A percentile compares a stretch with the other conserved stretches of the same genome.
Conservation (phyloP, 2,113 vertebrate species). For the Pedetes capensis region DNA sequence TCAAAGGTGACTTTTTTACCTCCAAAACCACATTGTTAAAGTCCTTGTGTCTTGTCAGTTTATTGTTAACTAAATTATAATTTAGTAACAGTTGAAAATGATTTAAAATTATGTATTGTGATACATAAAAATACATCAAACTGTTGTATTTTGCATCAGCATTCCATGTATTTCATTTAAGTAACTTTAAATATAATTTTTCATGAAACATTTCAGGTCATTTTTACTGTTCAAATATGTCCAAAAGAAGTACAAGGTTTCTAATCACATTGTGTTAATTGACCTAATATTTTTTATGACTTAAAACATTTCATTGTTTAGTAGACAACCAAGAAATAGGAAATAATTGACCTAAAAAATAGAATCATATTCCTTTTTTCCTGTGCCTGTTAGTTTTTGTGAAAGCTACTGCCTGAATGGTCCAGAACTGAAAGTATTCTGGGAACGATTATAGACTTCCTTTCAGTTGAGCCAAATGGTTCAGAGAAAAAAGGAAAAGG, state of each 20-base stretch:
- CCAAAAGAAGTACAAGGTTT: slow-evolving; percentile 15
- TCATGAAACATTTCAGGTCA: slow-evolving; percentile 63
- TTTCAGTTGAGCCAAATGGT: not conserved
- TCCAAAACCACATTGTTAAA: slow-evolving; percentile 48
- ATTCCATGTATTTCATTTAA: slow-evolving; percentile 65
- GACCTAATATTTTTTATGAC: slow-evolving; percentile 1
- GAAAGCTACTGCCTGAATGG: slow-evolving; percentile 12
- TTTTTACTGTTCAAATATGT: slow-evolving; percentile 45
- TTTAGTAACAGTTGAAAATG: slow-evolving; percentile 21
- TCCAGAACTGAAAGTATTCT: slow-evolving; percentile 3
- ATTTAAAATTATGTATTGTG: slow-evolving; percentile 51
- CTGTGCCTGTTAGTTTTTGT: slow-evolving; percentile 28
- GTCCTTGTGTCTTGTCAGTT: slow-evolving; percentile 19
- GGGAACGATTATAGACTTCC: not conserved
- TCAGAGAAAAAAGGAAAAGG: not conserved
- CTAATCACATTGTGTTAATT: not conserved
- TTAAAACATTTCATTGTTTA: slow-evolving; percentile 3
- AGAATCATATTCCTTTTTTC: not conserved
- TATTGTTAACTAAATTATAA: slow-evolving; percentile 43
- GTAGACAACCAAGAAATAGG: not conserved
- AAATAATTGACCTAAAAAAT: slow-evolving; percentile 2
- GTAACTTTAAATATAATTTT: slow-evolving; percentile 57
- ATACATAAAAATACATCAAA: slow-evolving; percentile 56
- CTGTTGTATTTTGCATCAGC: slow-evolving; percentile 58
- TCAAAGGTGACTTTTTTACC: slow-evolving; percentile 41